Evolutionary conservation across 2,888 invertebrate genomes (phyloP).

Genomic region (Cosmorhoe ocellata): DNA sequence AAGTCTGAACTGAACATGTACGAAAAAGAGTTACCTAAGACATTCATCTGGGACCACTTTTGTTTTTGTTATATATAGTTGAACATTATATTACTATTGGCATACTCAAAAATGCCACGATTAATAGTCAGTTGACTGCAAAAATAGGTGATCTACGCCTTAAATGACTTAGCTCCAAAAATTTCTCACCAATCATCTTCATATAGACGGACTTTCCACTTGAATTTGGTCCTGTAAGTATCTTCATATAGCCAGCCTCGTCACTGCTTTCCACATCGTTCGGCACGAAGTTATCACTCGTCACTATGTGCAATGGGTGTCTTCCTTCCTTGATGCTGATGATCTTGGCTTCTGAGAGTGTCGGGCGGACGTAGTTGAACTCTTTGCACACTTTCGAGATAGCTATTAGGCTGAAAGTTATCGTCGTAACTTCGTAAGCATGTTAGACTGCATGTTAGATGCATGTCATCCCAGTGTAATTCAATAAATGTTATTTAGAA

Average conservation of each 20-base stretch:
- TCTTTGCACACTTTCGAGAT: constrained; percentile 86
- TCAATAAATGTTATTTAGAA: too few species aligned
- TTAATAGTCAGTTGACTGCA: too few species aligned
- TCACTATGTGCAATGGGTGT: constrained; percentile 89
- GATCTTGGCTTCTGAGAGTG: constrained; percentile 77
- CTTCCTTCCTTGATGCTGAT: constrained; percentile 86
- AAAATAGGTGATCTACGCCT: too few species aligned
- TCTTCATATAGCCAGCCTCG: constrained; percentile 83
- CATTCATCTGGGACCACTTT: neutral
- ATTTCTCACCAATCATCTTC: constrained; percentile 85
- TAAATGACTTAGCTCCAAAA: neutral
- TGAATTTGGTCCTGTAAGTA: constrained; percentile 95
- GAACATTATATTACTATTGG: too few species aligned
- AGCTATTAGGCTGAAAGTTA: constrained; percentile 83
- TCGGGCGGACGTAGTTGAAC: constrained; percentile 85
- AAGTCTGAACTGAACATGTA: neutral
- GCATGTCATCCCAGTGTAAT: too few species aligned
- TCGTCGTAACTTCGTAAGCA: too few species aligned
- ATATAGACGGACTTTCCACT: constrained; percentile 96
- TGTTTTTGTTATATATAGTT: neutral
- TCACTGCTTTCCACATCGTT: constrained; percentile 86
- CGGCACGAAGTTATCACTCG: constrained; percentile 86
- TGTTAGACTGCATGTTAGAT: too few species aligned
- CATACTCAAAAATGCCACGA: too few species aligned
- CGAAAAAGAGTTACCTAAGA: constrained; percentile 1